phyloP scores from a whole-genome alignment of 2,888 invertebrate genomes.

The Steinernema hermaphroditum region DNA sequence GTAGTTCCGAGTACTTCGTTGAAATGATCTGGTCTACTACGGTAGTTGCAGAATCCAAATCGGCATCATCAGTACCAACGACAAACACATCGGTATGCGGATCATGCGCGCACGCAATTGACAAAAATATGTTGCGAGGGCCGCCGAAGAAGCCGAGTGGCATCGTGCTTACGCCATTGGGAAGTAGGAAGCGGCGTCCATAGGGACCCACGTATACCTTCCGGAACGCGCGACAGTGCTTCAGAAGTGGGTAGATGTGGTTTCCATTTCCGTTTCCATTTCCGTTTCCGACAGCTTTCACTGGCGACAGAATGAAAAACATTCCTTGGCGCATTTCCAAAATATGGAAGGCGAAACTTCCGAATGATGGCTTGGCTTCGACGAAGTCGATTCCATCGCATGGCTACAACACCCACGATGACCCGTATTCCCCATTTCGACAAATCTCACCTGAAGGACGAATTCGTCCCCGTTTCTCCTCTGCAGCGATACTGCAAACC shows the following conservation, averaged over 20 bases:
- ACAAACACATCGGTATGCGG: background rate
- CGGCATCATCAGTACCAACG: no score
- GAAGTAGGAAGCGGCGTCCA: background rate
- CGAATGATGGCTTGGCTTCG: background rate
- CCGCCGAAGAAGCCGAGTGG: background rate
- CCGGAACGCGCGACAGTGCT: no score
- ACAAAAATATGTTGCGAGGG: background rate
- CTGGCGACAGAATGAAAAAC: background rate
- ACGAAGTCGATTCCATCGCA: background rate
- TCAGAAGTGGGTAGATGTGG: no score
- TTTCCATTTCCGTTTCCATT: background rate
- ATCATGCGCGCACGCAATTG: background rate
- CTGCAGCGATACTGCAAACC: no score
- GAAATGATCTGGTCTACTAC: background rate
- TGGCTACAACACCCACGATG: background rate
- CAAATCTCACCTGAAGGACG: background rate
- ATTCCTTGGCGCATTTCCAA: background rate
- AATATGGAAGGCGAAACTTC: background rate
- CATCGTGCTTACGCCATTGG: background rate
- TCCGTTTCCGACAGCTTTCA: no score
- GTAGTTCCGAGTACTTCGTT: background rate
- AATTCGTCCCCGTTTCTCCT: background rate
- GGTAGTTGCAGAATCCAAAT: background rate
- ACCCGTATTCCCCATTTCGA: background rate
- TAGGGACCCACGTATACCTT: background rate